These are phyloP conservation scores for Ptyas mucosa DNA, from an alignment of 2,113 vertebrate species.

Conservation along the genomic window DNA sequence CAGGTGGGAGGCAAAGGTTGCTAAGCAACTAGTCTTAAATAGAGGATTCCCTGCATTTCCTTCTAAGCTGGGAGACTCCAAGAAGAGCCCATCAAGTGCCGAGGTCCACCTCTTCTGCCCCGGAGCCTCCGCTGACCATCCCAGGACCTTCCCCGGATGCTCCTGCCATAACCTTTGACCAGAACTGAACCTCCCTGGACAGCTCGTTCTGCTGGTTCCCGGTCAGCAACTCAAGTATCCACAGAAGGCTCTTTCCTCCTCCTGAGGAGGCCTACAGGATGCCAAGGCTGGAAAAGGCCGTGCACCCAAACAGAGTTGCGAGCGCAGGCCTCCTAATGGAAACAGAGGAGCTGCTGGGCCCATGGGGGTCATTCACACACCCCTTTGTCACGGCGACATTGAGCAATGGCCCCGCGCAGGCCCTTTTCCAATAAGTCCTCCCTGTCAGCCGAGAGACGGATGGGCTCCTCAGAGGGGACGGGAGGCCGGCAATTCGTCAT, in stretches of 20 bases:
- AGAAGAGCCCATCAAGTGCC: neutral
- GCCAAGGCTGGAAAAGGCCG: neutral
- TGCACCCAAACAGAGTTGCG: neutral
- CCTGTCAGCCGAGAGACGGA: slow-evolving; percentile 23
- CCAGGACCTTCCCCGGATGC: neutral
- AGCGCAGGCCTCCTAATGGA: slow-evolving; percentile 13
- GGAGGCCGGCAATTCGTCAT: slow-evolving; percentile 39
- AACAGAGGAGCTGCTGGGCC: slow-evolving; percentile 53
- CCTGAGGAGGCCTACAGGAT: neutral
- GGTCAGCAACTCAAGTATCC: neutral
- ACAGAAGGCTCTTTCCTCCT: neutral
- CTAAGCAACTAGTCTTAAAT: neutral
- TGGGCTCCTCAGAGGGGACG: neutral
- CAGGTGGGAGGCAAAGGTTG: neutral
- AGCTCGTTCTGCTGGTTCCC: neutral
- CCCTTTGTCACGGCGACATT: slow-evolving; percentile 38
- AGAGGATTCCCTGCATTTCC: neutral
- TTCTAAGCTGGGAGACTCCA: neutral
- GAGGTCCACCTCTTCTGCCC: neutral
- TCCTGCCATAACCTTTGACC: neutral
- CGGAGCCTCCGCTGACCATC: neutral
- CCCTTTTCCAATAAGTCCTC: neutral
- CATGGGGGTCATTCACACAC: slow-evolving; percentile 49
- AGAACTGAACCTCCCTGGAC: neutral
- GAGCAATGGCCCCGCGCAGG: slow-evolving; percentile 32